Base-by-base conservation (phyloP, 2,797 vertebrate species). In the Craterocephalus amniculus region DNA sequence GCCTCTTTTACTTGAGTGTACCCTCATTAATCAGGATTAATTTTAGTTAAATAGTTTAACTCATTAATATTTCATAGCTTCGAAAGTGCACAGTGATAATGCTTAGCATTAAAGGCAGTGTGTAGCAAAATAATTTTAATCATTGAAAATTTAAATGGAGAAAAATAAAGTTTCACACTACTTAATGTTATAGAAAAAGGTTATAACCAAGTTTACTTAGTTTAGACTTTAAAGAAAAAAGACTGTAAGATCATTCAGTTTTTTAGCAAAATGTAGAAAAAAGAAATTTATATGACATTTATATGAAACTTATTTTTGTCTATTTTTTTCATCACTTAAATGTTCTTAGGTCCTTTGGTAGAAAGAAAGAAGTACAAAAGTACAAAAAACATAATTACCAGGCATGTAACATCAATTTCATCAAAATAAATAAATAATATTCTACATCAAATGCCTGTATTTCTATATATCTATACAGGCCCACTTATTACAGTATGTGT, bases 1-100 rank as follows among this genome's bases (percentile, higher is more conserved):
- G 14, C 9, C 22, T 71, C 11, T 73, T 78, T 70, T 24, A 26
- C 36, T 38, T 26, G 34, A 80, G 49, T 57, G 18, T 24, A 45
- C 24, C 27, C 12, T 20, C 65, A 32, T 61, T 64, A 36, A 66
- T 72, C 8, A 58, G 27, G 5, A 5, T 58, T 55, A 45, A 26
- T 27, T 63, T 16, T 52, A 9, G 7, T 4, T 14, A 32, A 7
- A 31, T 26, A 74, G 26, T 58, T 65, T 40, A 6, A 31, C 6
- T 52, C 16, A 1, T 27, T 51, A 29, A 14, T 38, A n/a, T 24
- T 27, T 54, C 5, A 52, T 52, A 27, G 12, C 24, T 52, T 52
- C 27, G n/a, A 56, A 24, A n/a, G 48, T 51, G 51, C 11, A 40
- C 49, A 24, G 11, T 14, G 49, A 24, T n/a, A 51, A 6, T 26